Base-by-base conservation (phyloP, 2,888 invertebrate species). In the Drosophila mulleri region DNA sequence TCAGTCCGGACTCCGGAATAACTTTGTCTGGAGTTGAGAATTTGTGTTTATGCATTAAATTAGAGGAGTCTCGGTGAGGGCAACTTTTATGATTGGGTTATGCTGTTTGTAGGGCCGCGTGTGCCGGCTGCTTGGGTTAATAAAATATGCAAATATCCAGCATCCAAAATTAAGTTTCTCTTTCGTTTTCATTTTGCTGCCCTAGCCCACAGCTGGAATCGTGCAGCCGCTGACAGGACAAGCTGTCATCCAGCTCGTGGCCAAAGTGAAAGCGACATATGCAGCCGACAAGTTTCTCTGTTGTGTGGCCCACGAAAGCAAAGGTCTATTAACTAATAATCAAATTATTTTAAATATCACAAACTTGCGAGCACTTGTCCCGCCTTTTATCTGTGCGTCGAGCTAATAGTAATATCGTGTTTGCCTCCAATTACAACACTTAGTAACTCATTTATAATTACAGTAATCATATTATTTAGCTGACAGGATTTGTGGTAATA, bases 31-130 rank as follows among this genome's bases (percentile, higher is more conserved):
- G 70, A 80, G 72, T 76, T 83, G 66, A 64, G 67, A 77, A 71
- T 66, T 84, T 83, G 81, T 84, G 88, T 84, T 88, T 88, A 81
- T 75, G 88, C 82, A 88, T 84, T 83, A 88, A 86, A 88, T 88
- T 80, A 84, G 75, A 72, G 78, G 60, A 67, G 73, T 53, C 53
- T 62, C 62, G 62, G 52, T 50, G 67, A 41, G 67, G 69, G 75
- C 70, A 87, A 88, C 86, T 85, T 84, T 84, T 88, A 78, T 84
- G 88, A 84, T 84, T 84, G 88, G 86, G 81, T 86, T 88, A 83
- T 66, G 67, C 70, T 70, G 72, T 64, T 72, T 73, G 68, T 48
- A 44, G 72, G 72, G 84, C 42, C 60, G 65, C 82, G 78, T 78
- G 68, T 69, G 83, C 75, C 86, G 77, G 75, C 86, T 88, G 88